phyloP scores from a whole-genome alignment of 2,113 vertebrate genomes.

The Amazona vittata region DNA sequence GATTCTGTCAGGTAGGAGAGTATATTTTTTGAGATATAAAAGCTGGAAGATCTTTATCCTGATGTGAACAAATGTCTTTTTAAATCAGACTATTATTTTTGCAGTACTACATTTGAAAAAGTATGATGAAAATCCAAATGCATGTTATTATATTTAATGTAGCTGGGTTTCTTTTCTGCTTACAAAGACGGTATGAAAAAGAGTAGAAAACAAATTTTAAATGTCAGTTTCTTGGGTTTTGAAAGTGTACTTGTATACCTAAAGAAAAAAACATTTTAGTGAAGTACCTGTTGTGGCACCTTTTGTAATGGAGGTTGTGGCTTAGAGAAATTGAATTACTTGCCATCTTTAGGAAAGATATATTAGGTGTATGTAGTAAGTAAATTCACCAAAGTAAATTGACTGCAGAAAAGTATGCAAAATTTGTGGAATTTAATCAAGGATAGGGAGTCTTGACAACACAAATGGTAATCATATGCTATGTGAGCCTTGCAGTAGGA shows the following conservation, averaged over 20 bases:
- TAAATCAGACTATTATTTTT: background rate
- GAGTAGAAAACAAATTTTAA: background rate
- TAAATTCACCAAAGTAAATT: background rate
- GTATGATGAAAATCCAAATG: background rate
- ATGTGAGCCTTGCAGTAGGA: background rate
- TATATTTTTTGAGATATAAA: background rate
- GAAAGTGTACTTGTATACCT: background rate
- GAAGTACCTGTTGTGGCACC: background rate
- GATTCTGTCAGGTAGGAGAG: rapidly evolving
- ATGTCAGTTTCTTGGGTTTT: background rate
- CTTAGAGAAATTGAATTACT: background rate
- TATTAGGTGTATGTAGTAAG: background rate
- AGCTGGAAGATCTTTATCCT: background rate
- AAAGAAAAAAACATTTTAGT: background rate
- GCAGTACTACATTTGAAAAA: background rate
- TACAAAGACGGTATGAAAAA: background rate
- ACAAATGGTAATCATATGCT: background rate
- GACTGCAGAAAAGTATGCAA: background rate
- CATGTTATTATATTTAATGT: background rate
- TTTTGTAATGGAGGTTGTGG: background rate
- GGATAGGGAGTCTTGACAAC: background rate
- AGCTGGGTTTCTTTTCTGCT: background rate
- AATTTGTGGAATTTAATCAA: background rate
- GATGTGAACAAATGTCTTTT: background rate
- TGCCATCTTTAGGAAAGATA: background rate